Conservation (phyloP, 2,888 invertebrate species). For the Formica aserva region DNA sequence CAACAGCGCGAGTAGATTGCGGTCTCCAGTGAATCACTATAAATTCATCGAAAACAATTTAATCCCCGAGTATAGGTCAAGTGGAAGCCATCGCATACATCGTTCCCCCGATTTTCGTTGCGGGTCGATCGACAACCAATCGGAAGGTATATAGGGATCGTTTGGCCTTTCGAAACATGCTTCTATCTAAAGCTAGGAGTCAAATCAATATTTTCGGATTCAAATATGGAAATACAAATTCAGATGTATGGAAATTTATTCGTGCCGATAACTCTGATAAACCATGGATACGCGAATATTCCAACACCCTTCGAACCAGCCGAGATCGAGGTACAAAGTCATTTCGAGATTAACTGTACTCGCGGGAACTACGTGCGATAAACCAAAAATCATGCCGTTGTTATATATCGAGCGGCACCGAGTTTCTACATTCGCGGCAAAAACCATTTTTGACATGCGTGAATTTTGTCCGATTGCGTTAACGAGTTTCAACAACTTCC, state of each 20-base stretch:
- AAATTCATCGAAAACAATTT: conserved; percentile 73
- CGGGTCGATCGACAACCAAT: conserved; percentile 56
- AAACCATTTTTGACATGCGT: conserved; percentile 21
- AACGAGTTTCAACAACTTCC: conserved; percentile 47
- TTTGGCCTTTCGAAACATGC: conserved; percentile 52
- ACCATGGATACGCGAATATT: conserved; percentile 75
- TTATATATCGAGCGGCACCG: conserved; percentile 1
- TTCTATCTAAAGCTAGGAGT: conserved; percentile 58
- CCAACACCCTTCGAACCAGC: conserved; percentile 67
- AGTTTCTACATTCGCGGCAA: background rate
- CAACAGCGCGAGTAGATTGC: conserved; percentile 57
- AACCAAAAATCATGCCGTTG: conserved; percentile 68
- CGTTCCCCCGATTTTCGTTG: conserved; percentile 57
- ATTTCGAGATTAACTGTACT: conserved; percentile 71
- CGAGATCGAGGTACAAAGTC: conserved; percentile 73
- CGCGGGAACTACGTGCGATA: conserved; percentile 63
- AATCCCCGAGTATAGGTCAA: conserved; percentile 59
- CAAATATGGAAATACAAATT: conserved; percentile 77
- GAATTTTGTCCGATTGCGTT: conserved; percentile 41
- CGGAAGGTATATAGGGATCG: conserved; percentile 38
- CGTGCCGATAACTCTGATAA: conserved; percentile 77
- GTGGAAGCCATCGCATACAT: conserved; percentile 69
- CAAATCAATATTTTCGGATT: conserved; percentile 78
- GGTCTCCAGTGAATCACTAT: conserved; percentile 62
- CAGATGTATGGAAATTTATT: conserved; percentile 79